Evolutionary conservation across 2,797 vertebrate species (phyloP).

Genomic region (Psittacula echo): DNA sequence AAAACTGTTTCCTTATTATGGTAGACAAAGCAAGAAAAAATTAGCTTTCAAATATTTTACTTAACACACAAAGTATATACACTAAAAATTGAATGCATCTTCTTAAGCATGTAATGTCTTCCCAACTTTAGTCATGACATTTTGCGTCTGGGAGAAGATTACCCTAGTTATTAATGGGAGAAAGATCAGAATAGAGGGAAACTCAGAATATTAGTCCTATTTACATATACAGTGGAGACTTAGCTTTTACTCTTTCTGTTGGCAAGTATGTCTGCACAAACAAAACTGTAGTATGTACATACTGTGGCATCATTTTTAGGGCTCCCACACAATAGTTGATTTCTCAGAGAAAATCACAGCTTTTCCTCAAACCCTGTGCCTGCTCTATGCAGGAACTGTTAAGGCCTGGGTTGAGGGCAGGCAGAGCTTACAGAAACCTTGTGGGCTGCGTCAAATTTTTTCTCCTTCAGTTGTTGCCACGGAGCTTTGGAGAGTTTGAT

Average conservation of each 20-base stretch:
- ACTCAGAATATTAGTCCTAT: neutral
- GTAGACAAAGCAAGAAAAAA: neutral
- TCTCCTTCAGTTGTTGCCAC: slow-evolving; percentile 54
- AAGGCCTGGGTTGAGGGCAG: slow-evolving; percentile 16
- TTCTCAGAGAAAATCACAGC: slow-evolving; percentile 41
- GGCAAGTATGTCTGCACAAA: slow-evolving; percentile 1
- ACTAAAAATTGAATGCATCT: neutral
- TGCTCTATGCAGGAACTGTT: slow-evolving; percentile 20
- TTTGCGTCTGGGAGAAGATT: neutral
- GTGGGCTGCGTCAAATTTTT: slow-evolving; percentile 41
- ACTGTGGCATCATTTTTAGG: neutral
- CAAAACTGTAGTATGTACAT: neutral
- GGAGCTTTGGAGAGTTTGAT: slow-evolving; percentile 32
- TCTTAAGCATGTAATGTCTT: neutral
- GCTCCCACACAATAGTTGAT: neutral
- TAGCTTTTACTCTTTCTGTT: neutral
- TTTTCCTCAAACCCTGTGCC: neutral
- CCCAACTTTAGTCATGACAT: neutral
- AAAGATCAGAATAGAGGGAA: neutral
- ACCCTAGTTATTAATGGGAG: neutral
- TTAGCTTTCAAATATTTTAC: neutral
- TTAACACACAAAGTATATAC: neutral
- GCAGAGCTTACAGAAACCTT: neutral
- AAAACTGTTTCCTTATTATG: neutral
- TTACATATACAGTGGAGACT: neutral